Evolutionary conservation across 1,140 invertebrate species (phyloP), one percentile per base, ranked within the genome.

Genomic region (Diorhabda elongata): DNA sequence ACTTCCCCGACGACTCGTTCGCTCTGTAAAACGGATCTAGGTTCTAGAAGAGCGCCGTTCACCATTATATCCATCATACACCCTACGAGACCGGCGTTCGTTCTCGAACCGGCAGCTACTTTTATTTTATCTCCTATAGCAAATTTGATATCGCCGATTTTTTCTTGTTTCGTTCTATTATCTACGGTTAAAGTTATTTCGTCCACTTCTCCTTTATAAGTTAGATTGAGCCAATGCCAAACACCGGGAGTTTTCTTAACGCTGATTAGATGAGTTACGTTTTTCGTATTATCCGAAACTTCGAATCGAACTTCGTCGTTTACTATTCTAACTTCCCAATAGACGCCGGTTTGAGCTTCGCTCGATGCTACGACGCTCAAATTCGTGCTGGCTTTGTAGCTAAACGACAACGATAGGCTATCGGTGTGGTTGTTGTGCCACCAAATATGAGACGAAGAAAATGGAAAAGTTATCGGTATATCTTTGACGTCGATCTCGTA

Each of bases 401-500:
- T 92, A 81, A 97, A 95, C 79, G 89, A 89, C 59, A 97, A 82
- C 75, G 89, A 89, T 67, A 97, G 84, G 67, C 87, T 87, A 72
- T 89, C 85, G 52, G 85, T 89, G 66, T 85, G 86, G 78, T 89
- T 87, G 75, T 89, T 87, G 42, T 91, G 89, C 90, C 92, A 92
- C 89, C 90, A 91, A 80, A 95, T 92, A 80, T 94, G 92, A 66
- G 92, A 93, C 58, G 90, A 91, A 56, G 92, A 89, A 79, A 95
- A 95, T 9, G 94, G 94, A 85, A 95, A 96, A 42, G 95, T 96
- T 69, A 97, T 91, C 6, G 95, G 94, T 77, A 96, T 94, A 42
- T 93, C 90, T 76, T 92, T 89, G 6, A 95, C 92, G 80, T 93
- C 89, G 58, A 88, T 87, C 78, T 95, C 93, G 71, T 90, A 89